Base-by-base conservation (phyloP, 2,797 vertebrate genomes). In the Sarcophilus harrisii region DNA sequence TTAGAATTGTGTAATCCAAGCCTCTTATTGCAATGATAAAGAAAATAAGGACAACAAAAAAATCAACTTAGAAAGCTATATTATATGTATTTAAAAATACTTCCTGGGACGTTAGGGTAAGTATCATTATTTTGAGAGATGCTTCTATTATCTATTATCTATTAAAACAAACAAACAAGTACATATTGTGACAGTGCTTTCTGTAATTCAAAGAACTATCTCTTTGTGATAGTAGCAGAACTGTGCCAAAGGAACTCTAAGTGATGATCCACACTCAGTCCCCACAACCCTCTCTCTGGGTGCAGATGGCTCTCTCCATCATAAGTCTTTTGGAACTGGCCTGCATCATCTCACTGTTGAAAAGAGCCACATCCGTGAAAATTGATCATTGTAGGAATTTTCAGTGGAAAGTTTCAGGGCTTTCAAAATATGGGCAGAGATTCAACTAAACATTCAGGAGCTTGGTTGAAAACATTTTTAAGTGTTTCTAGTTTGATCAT, bases 61-160 rank as follows among this genome's bases (percentile, higher is more conserved):
- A 45, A 38, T 18, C 14, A 81, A 45, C 21, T 81, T 18, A 73
- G 18, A 81, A n/a, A 18, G 24, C 38, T 8, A 45, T 6, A 81
- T 81, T 18, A 54, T 14, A 90, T 92, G 96, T 91, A 89, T 92
- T 94, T 94, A 95, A 89, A 18, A 45, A 4, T 27, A 32, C 92
- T 95, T 96, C 92, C 90, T 94, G 91, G 38, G 90, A 94, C 13
- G 0, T 27, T 81, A 45, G 92, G 49, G 90, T 60, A 92, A 93
- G 2, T 55, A 55, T 30, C n/a, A 27, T 95, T 94, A 58, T 3
- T 57, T 58, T 29, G 87, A 94, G 91, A 0, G 27, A 0, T n/a
- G 58, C n/a, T 66, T 27, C 13, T 38, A 90, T 81, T 93, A 52
- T 27, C 13, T 38, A 90, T 81, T 93, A 52, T 94, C 94, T 95